These are phyloP conservation scores for Mormyrops attenuatus DNA, from an alignment of 2,797 vertebrate species.

Conservation along the genomic window DNA sequence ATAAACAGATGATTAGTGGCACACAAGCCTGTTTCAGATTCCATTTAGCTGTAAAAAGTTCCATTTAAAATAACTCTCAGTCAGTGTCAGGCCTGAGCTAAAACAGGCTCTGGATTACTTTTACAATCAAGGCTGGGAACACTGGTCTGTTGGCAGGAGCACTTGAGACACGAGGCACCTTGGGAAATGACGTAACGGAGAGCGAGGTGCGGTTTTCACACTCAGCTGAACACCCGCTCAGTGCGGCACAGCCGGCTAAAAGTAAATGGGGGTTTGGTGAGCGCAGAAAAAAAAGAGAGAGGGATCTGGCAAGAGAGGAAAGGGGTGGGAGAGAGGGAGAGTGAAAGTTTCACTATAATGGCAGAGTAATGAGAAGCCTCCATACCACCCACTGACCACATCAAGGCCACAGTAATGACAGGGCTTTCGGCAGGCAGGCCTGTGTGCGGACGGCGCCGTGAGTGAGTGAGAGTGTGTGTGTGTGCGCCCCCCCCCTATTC, in stretches of 20 bases:
- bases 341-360: constrained; percentile 53
- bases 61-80: constrained; percentile 18
- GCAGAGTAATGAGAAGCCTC: constrained; percentile 60
- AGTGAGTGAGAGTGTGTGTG: constrained; percentile 20
- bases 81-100: constrained; percentile 5
- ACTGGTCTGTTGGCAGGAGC: constrained; percentile 9
- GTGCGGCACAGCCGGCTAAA: neutral
- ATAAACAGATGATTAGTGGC: constrained; percentile 5
- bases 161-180: constrained; percentile 11
- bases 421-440: constrained; percentile 34
- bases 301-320: constrained; percentile 20
- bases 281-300: constrained; percentile 7
- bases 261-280: neutral
- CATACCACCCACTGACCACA: constrained; percentile 66
- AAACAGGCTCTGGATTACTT: constrained; percentile 5
- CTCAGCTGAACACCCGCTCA: constrained; percentile 6
- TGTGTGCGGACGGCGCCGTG: neutral
- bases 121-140: constrained; percentile 18
- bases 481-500: neutral
- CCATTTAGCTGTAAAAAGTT: constrained; percentile 13
- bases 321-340: constrained; percentile 25
- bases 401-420: constrained; percentile 64
- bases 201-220: constrained; percentile 18
- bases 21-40: constrained; percentile 9
- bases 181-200: constrained; percentile 13